Conservation (phyloP, 2,797 vertebrate genomes). For the Sebastiscus tertius region DNA sequence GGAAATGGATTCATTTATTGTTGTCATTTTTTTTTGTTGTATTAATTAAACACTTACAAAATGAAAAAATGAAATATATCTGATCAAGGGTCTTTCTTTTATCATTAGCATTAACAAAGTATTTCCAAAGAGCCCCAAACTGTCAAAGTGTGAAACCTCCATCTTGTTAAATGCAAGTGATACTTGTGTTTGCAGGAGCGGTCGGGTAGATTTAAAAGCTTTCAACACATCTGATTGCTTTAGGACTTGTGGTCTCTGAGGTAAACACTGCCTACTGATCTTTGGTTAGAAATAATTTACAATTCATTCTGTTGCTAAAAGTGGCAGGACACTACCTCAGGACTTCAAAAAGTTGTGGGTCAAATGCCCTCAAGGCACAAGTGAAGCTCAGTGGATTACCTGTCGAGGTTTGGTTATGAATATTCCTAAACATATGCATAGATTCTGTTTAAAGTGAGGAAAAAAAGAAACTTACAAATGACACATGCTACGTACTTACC, state of each 20-base stretch:
- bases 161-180: conserved; percentile 12
- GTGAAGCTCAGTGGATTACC: neutral
- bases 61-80: neutral
- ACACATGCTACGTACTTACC: conserved; percentile 74
- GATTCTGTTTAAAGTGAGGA: neutral
- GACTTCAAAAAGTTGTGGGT: neutral
- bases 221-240: conserved; percentile 28
- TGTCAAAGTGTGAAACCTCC: neutral
- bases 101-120: neutral
- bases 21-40: neutral
- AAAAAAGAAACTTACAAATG: neutral
- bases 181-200: neutral
- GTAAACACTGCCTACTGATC: conserved; percentile 16
- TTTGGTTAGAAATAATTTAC: neutral
- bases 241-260: conserved; percentile 9
- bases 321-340: neutral
- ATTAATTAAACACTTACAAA: neutral
- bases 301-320: neutral
- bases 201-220: conserved; percentile 19
- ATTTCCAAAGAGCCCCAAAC: neutral
- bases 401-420: neutral
- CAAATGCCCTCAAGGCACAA: neutral
- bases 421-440: neutral
- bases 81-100: neutral
- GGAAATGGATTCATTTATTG: neutral